These are phyloP conservation scores for Heloderma charlesbogerti DNA, from an alignment of 2,113 vertebrate genomes.

Conservation along the genomic window DNA sequence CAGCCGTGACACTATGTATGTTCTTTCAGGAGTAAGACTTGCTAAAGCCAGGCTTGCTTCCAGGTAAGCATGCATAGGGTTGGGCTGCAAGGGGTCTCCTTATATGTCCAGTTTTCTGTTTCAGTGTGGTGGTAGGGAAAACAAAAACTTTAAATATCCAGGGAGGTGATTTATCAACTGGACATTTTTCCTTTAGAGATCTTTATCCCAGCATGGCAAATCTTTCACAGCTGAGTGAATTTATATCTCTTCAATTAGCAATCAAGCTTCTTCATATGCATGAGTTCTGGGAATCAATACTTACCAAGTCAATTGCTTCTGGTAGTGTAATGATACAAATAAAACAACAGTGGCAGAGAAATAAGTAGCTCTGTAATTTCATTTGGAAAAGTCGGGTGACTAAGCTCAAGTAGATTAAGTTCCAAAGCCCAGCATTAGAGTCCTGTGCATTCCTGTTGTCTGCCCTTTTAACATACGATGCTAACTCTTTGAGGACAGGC, in stretches of 20 bases:
- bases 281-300: conserved; percentile 23
- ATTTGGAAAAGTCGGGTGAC: conserved; percentile 33
- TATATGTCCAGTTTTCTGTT: background rate
- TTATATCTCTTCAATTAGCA: conserved; percentile 52
- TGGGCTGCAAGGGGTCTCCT: background rate
- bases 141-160: conserved; percentile 14
- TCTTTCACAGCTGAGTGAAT: conserved; percentile 43
- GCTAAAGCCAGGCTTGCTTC: background rate
- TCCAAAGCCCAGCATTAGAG: background rate
- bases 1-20: too few species aligned
- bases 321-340: conserved; percentile 31
- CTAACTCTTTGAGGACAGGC: too few species aligned
- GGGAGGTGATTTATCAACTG: conserved; percentile 44
- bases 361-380: conserved; percentile 29
- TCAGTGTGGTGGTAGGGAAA: conserved; percentile 22
- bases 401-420: background rate
- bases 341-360: conserved; percentile 12
- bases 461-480: background rate
- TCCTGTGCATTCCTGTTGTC: background rate
- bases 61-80: background rate
- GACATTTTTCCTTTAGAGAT: conserved; percentile 51
- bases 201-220: conserved; percentile 14
- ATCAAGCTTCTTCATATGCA: conserved; percentile 43
- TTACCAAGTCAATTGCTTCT: conserved; percentile 25
- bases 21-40: background rate